Percentiles rank a stretch among this genome's conserved stretches.
phyloP scores from a whole-genome alignment of 2,113 vertebrate genomes.

The Benitochromis conjunctus region DNA sequence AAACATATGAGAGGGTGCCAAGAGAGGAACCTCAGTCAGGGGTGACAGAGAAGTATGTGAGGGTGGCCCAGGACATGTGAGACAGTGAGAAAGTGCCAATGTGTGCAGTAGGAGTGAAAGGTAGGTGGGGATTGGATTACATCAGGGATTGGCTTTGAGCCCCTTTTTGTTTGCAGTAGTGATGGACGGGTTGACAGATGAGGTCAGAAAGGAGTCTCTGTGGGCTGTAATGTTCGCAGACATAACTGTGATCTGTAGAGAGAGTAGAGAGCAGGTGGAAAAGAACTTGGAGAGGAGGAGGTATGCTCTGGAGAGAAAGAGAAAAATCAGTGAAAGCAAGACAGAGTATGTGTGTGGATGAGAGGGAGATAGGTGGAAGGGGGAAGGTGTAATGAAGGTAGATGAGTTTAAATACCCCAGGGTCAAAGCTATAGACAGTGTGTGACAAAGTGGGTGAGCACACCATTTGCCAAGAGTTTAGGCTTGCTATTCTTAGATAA shows the following conservation, averaged over 20 bases:
- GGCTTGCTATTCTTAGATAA: no score
- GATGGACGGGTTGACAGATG: neutral
- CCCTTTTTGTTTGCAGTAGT: neutral
- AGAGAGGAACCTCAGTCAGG: neutral
- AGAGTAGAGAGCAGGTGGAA: neutral
- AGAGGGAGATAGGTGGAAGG: neutral
- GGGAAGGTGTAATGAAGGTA: neutral
- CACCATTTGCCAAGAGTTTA: no score
- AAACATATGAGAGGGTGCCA: no score
- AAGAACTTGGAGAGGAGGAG: neutral
- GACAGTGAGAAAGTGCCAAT: fast-evolving
- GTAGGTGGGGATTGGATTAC: neutral
- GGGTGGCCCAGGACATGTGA: neutral
- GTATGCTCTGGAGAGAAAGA: neutral
- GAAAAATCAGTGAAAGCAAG: neutral
- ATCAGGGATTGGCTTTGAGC: neutral
- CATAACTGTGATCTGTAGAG: neutral
- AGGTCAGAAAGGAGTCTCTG: neutral
- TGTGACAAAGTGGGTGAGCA: no score
- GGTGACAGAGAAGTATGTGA: neutral
- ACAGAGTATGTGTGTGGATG: neutral
- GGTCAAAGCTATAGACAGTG: neutral
- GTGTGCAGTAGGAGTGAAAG: neutral
- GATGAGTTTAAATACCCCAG: neutral
- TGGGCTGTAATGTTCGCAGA: neutral